Conservation (phyloP, 2,888 invertebrate genomes). For the Plebejus argus region DNA sequence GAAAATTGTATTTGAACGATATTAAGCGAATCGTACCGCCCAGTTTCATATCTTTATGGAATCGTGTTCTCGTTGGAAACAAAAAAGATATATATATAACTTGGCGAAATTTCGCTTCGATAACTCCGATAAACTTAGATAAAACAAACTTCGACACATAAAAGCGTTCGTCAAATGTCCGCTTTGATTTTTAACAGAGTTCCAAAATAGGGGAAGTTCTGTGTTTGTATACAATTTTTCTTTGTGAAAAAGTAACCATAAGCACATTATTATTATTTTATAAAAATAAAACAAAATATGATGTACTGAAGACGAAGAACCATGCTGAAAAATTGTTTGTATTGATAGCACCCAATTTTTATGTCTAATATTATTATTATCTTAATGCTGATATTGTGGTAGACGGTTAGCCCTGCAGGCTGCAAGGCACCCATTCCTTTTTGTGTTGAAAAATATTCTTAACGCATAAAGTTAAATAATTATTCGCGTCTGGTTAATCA, state of each 20-base stretch:
- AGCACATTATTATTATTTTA: too few species aligned
- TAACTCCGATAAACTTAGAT: conserved; percentile 14
- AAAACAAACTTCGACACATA: conserved; percentile 5
- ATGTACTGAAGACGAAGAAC: too few species aligned
- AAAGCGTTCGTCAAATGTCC: not conserved
- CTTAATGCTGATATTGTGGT: too few species aligned
- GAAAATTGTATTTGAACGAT: conserved; percentile 32
- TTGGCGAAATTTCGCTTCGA: not conserved
- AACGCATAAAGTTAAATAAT: too few species aligned
- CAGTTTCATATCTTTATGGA: conserved; percentile 24
- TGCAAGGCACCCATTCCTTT: too few species aligned
- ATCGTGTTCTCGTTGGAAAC: not conserved
- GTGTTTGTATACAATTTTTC: not conserved
- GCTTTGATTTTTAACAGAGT: not conserved
- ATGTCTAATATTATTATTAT: too few species aligned
- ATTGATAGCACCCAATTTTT: too few species aligned
- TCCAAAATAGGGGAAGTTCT: not conserved
- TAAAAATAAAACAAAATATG: too few species aligned
- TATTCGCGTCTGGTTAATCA: too few species aligned
- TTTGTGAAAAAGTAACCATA: not conserved
- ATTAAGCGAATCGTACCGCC: conserved; percentile 22
- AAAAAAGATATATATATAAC: conserved; percentile 9
- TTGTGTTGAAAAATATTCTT: too few species aligned
- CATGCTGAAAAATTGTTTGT: too few species aligned
- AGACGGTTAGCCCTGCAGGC: too few species aligned